Evolutionary conservation across 2,888 invertebrate species (phyloP), one percentile per base, ranked within the genome.

Genomic region (Zootermopsis nevadensis): DNA sequence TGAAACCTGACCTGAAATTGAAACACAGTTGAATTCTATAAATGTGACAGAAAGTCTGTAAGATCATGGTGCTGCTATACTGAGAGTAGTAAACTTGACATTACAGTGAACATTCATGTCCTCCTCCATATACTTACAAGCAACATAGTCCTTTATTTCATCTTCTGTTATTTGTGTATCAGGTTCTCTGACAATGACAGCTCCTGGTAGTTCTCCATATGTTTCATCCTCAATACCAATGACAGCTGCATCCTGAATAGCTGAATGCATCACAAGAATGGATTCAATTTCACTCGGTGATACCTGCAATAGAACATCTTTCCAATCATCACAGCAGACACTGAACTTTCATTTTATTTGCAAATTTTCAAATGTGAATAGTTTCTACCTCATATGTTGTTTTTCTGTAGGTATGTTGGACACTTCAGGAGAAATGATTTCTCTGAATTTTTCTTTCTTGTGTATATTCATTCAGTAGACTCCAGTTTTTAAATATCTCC

Each of bases 281-380:
- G 94, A 94, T 89, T 98, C 98, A 67, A 98, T 89, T 90, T 98
- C 97, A 0, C 97, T 97, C 2, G 97, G 97, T 0, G 97, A 94
- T 60, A 96, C 95, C 92, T 96, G 94, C 1, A 77, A 27, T 27
- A 77, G 1, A 30, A 66, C 24, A 66, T 19, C 0, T 55, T n/a
- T 12, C 27, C n/a, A 2, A 27, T 60, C 15, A 27, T n/a, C 27
- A 60, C 27, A 15, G 15, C 12, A 27, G 27, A 60, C n/a, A 27
- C 60, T n/a, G 1, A 60, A 60, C 3, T 27, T n/a, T n/a, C n/a
- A n/a, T n/a, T n/a, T n/a, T n/a, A n/a, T n/a, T n/a, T n/a, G n/a
- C n/a, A n/a, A n/a, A n/a, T n/a, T n/a, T n/a, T n/a, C n/a, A n/a
- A n/a, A n/a, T n/a, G n/a, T n/a, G n/a, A n/a, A n/a, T n/a, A n/a